Conservation (phyloP, 2,113 vertebrate species). For the Girardinichthys multiradiatus region DNA sequence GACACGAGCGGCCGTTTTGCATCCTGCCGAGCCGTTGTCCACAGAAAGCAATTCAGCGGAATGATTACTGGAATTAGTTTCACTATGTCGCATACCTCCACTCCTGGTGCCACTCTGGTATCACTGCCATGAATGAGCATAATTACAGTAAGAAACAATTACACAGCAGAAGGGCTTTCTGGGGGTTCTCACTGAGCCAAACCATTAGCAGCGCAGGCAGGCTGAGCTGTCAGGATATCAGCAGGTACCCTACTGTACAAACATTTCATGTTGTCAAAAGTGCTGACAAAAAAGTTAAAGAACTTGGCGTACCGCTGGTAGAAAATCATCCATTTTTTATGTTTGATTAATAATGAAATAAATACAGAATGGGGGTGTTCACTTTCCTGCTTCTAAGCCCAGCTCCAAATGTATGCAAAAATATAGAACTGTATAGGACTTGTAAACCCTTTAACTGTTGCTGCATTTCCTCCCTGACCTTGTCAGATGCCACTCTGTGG, state of each 20-base stretch:
- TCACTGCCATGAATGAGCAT: constrained; percentile 20
- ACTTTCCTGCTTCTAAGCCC: neutral
- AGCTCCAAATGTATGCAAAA: neutral
- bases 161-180: constrained; percentile 3
- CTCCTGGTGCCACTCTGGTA: constrained; percentile 12
- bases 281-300: neutral
- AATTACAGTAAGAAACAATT: constrained; percentile 36
- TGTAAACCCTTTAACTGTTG: neutral
- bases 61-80: constrained; percentile 43
- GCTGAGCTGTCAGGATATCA: constrained; percentile 21
- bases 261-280: constrained; percentile 25
- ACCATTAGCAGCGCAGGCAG: constrained; percentile 6
- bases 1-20: neutral
- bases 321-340: neutral
- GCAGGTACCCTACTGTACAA: neutral
- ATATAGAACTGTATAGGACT: neutral
- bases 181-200: neutral
- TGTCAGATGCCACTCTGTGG: neutral
- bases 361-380: neutral
- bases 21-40: constrained; percentile 3
- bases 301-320: neutral
- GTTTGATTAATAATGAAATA: neutral
- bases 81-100: constrained; percentile 2
- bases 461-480: neutral
- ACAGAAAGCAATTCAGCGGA: constrained; percentile 10